phyloP scores from a whole-genome alignment of 1,140 invertebrate species.

The Drosophila lowei region DNA sequence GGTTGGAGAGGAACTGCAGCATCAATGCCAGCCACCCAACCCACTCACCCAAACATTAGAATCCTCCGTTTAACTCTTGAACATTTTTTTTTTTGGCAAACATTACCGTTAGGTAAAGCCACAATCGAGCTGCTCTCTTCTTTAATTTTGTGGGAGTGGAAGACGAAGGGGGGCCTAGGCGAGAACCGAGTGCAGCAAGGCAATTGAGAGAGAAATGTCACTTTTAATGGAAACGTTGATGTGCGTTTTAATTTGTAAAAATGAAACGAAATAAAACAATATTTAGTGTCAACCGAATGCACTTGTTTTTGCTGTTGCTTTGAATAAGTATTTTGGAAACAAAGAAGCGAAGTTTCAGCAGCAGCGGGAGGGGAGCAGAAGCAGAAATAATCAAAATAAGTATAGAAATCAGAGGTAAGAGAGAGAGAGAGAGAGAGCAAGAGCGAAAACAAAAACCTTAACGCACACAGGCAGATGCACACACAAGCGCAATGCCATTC shows the following conservation, averaged over 20 bases:
- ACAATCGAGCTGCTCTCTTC: neutral
- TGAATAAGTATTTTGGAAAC: slow-evolving; percentile 46
- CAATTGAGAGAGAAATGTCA: slow-evolving; percentile 47
- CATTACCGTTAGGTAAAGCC: slow-evolving; percentile 33
- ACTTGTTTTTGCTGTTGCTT: slow-evolving; percentile 40
- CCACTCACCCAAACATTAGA: slow-evolving; percentile 37
- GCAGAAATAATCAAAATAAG: slow-evolving; percentile 66
- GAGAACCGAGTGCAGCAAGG: neutral
- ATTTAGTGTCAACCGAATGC: slow-evolving; percentile 53
- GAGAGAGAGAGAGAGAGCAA: slow-evolving; percentile 10
- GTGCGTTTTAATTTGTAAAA: slow-evolving; percentile 45
- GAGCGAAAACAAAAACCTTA: slow-evolving; percentile 41
- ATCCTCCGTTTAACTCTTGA: neutral
- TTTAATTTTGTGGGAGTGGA: no score
- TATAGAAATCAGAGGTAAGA: slow-evolving; percentile 36
- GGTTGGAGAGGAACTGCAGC: no score
- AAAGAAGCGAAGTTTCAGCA: slow-evolving; percentile 41
- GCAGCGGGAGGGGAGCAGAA: neutral
- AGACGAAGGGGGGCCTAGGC: no score
- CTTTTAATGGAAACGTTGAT: slow-evolving; percentile 25
- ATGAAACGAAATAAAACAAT: slow-evolving; percentile 29
- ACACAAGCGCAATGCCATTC: slow-evolving; percentile 32
- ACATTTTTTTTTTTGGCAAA: slow-evolving; percentile 35
- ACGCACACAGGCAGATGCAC: slow-evolving; percentile 40
- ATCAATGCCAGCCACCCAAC: slow-evolving; percentile 37